Percentiles rank a stretch among this genome's conserved stretches.
phyloP scores from a whole-genome alignment of 1,140 invertebrate genomes.

The Magallana ariakensis region DNA sequence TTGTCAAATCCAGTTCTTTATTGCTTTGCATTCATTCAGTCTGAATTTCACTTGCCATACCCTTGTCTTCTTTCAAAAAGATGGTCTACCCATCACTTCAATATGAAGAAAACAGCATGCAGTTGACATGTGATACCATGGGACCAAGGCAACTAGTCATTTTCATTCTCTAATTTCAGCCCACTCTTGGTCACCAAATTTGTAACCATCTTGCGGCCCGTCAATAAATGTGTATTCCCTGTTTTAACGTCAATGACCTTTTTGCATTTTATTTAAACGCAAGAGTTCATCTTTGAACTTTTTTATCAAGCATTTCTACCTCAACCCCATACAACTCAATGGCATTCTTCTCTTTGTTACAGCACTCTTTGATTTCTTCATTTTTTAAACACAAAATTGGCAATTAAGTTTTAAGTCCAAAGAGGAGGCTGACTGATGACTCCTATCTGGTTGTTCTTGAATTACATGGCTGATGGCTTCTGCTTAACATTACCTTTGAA shows the following conservation, averaged over 20 bases:
- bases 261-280: neutral
- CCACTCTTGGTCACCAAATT: neutral
- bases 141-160: neutral
- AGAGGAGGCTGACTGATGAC: too few relatives aligned
- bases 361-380: neutral
- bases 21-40: too few relatives aligned
- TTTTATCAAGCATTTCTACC: too few relatives aligned
- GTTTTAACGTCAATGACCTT: neutral
- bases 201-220: neutral
- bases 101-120: neutral
- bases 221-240: neutral
- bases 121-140: slow-evolving; percentile 18
- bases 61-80: too few relatives aligned
- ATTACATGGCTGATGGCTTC: too few relatives aligned
- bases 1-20: too few relatives aligned
- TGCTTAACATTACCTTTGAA: too few relatives aligned
- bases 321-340: neutral
- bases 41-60: too few relatives aligned
- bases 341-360: neutral
- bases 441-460: too few relatives aligned
- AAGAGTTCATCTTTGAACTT: neutral
- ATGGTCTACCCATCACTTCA: neutral
- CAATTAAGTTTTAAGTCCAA: too few relatives aligned
- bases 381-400: neutral
- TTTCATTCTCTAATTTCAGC: slow-evolving; percentile 24